Base-by-base conservation (phyloP, 2,888 invertebrate species). In the Acleris holmiana region DNA sequence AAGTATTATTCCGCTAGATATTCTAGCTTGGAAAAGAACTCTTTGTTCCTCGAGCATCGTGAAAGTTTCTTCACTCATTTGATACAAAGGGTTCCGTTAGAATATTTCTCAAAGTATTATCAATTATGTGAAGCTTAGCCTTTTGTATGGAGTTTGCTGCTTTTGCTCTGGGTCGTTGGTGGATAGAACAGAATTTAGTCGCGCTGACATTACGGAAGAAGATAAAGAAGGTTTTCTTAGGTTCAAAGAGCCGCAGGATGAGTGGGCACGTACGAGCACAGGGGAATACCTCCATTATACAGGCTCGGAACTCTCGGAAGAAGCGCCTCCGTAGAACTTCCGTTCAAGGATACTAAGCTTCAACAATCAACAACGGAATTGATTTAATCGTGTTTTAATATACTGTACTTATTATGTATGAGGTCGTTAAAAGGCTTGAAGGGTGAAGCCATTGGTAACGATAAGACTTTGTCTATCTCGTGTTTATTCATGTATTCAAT, bases 231-330 rank as follows among this genome's bases (percentile, higher is more conserved):
- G 29, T 21, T 35, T 57, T 56, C 44, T 46, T 44, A 46, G 46
- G 35, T 18, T 35, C 56, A 46, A 41, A 56, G 44, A 57, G 50
- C 56, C 46, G 13, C 50, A 46, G 23, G 50, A n/a, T 21, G 21
- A n/a, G 2, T 6, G 18, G 5, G 15, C 35, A 23, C 46, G 44
- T 40, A 54, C 53, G 21, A 17, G 40, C 53, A 25, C 25, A 15
- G 17, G 61, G 61, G 61, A 61, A 61, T 61, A 41, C 55, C 40
- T 40, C 54, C 48, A 60, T 60, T 60, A 60, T 48, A 35, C 35
- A 35, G 35, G 35, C 29, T 49, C 48, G 15, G 35, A 35, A 35
- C 35, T 35, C 47, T 49, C 49, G 55, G 61, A 56, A 50, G 56
- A 25, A 47, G 21, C 44, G 47, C 29, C 41, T 56, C 29, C 49